A percentile compares a stretch with the other conserved stretches of the same genome.
These are phyloP conservation scores for Salpingus planirostris DNA, from an alignment of 2,888 invertebrate genomes.

Conservation along the genomic window DNA sequence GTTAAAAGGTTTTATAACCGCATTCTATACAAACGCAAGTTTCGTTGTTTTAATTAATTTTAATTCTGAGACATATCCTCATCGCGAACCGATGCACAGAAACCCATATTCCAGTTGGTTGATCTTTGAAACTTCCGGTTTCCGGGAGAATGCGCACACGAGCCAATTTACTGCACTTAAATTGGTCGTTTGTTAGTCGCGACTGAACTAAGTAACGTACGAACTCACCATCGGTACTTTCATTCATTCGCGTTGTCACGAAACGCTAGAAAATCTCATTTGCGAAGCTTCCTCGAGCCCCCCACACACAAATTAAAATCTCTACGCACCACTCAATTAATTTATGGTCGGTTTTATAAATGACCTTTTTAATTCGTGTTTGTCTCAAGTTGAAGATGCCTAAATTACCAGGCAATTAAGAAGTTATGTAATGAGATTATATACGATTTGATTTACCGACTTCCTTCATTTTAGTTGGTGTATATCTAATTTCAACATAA, in stretches of 20 bases:
- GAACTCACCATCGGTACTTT: slow-evolving; percentile 8
- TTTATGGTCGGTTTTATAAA: no score
- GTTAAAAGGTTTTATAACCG: background rate
- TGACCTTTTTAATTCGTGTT: no score
- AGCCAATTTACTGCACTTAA: slow-evolving; percentile 26
- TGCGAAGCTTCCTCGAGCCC: no score
- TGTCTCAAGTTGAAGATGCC: no score
- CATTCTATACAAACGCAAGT: background rate
- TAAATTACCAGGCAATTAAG: no score
- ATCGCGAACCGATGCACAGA: slow-evolving; percentile 13
- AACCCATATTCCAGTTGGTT: slow-evolving; percentile 27
- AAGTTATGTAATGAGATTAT: no score
- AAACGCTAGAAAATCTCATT: no score
- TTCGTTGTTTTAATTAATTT: background rate
- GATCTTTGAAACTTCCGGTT: slow-evolving; percentile 27
- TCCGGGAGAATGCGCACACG: slow-evolving; percentile 27
- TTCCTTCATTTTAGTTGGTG: no score
- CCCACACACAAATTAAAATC: no score
- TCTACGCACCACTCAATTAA: no score
- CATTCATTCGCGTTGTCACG: slow-evolving; percentile 9
- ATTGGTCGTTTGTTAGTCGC: slow-evolving; percentile 21
- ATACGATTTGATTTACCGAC: no score
- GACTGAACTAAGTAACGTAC: slow-evolving; percentile 13
- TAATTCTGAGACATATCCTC: background rate
- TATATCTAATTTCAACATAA: no score